These are phyloP conservation scores for Melanocharis versteri DNA, from an alignment of 2,113 vertebrate species.

Conservation along the genomic window DNA sequence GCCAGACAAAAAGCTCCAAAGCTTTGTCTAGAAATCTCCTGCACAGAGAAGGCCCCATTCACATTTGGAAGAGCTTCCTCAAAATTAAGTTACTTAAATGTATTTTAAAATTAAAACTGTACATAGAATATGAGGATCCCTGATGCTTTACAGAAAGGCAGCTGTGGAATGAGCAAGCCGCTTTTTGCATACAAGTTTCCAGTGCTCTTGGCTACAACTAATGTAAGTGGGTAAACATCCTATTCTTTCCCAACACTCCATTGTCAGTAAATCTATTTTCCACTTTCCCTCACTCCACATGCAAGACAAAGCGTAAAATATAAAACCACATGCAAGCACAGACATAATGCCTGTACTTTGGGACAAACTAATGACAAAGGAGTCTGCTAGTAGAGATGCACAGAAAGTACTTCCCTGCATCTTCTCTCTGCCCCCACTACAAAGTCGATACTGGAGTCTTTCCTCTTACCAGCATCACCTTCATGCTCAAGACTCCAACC, in stretches of 20 bases:
- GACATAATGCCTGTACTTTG: not conserved
- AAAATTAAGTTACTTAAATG: not conserved
- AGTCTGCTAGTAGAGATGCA: not conserved
- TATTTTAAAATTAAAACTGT: not conserved
- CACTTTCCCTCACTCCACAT: not conserved
- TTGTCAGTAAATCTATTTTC: conserved; percentile 43
- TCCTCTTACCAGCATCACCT: not conserved
- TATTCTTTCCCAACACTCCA: not conserved
- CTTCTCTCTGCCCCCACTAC: not conserved
- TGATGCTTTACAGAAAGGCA: conserved; percentile 1
- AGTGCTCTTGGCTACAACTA: conserved; percentile 16
- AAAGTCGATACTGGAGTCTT: not conserved
- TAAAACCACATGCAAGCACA: not conserved
- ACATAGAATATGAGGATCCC: not conserved
- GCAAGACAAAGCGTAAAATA: conserved; percentile 19
- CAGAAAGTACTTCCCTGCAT: not conserved
- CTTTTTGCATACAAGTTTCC: not conserved
- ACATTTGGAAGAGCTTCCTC: not conserved
- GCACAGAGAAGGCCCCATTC: not conserved
- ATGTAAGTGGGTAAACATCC: not conserved
- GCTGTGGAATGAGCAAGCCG: not conserved
- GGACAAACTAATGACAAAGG: not conserved
- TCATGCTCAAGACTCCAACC: not conserved
- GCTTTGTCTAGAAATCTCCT: not conserved
- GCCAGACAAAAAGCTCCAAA: not conserved